A percentile compares a stretch with the other conserved stretches of the same genome.
Evolutionary conservation across 2,113 vertebrate species (phyloP).

Genomic region (Pheucticus melanocephalus): DNA sequence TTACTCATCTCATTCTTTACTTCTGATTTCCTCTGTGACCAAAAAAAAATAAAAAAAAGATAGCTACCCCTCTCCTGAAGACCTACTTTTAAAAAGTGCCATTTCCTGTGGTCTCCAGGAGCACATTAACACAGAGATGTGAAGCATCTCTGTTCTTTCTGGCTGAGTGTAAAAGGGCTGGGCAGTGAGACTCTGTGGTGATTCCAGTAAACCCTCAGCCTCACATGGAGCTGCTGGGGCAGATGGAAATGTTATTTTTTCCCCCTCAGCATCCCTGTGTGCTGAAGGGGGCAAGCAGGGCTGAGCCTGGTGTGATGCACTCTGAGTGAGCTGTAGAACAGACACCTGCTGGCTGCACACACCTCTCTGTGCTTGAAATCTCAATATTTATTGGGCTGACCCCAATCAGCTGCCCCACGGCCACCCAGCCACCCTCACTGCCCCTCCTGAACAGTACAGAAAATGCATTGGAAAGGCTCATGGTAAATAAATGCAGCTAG

Average conservation of each 20-base stretch:
- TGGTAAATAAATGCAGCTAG: neutral
- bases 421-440: neutral
- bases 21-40: neutral
- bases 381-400: neutral
- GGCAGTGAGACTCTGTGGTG: accelerated
- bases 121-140: neutral
- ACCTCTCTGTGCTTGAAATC: neutral
- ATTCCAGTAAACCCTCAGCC: neutral
- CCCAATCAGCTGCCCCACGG: accelerated
- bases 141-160: neutral
- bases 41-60: neutral
- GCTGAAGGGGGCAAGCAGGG: neutral
- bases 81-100: neutral
- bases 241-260: neutral
- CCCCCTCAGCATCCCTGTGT: neutral
- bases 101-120: constrained; percentile 49
- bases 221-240: neutral
- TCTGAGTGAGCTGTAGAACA: neutral
- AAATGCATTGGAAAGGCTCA: neutral
- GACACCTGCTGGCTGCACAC: neutral
- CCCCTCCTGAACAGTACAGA: neutral
- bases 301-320: neutral
- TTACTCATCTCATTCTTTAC: neutral
- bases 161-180: neutral
- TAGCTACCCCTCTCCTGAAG: neutral